These are phyloP conservation scores for Brachionus koreanus DNA, from an alignment of 1,140 invertebrate species.

Conservation along the genomic window DNA sequence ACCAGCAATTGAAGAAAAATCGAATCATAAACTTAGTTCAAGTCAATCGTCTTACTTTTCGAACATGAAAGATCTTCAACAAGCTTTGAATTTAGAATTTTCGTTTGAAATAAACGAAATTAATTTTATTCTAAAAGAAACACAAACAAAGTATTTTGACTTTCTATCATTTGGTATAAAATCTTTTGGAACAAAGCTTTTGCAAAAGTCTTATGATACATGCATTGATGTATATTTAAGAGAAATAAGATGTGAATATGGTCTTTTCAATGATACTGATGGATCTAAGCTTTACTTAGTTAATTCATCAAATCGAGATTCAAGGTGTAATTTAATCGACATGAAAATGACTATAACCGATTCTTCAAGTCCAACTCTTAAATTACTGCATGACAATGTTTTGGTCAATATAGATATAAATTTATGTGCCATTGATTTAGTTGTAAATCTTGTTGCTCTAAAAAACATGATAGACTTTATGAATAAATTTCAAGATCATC, in stretches of 20 bases:
- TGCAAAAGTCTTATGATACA: constrained; percentile 14
- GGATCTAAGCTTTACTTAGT: constrained; percentile 14
- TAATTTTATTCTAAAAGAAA: constrained; percentile 28
- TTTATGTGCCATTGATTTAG: constrained; percentile 5
- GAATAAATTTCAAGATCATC: neutral
- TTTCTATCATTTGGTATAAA: constrained; percentile 32
- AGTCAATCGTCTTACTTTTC: neutral
- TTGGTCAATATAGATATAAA: neutral
- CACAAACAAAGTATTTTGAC: neutral
- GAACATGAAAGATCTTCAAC: constrained; percentile 1
- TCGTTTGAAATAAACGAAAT: constrained; percentile 39
- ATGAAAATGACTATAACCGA: neutral
- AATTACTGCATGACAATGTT: constrained; percentile 23
- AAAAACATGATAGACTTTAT: constrained; percentile 18
- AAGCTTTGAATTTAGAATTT: constrained; percentile 33
- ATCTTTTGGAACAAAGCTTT: constrained; percentile 3
- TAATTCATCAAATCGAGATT: neutral
- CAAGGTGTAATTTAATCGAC: neutral
- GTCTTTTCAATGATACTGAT: constrained; percentile 32
- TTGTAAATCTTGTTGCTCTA: constrained; percentile 12
- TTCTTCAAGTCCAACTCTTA: constrained; percentile 16
- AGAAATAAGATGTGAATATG: constrained; percentile 31
- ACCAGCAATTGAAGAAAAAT: neutral
- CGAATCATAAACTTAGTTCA: neutral
- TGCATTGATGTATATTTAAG: constrained; percentile 1